These are phyloP conservation scores for Orcinus orca DNA, from an alignment of 2,113 vertebrate genomes.

Conservation along the genomic window DNA sequence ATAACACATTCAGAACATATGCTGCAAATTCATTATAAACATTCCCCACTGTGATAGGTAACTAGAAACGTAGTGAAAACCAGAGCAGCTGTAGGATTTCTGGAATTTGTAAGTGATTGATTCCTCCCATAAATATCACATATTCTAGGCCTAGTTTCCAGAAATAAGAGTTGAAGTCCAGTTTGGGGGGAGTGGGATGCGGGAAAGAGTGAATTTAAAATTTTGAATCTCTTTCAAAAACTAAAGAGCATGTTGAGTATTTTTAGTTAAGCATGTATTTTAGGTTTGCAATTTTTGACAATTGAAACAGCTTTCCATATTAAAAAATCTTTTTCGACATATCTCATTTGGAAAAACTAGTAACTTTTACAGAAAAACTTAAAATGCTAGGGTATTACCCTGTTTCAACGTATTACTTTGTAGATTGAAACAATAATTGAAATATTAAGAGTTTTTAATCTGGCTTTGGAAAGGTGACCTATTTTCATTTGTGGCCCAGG, in stretches of 20 bases:
- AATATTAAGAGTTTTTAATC: background rate
- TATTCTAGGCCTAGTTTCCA: background rate
- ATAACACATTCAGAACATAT: background rate
- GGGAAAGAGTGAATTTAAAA: background rate
- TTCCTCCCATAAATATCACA: background rate
- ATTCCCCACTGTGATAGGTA: background rate
- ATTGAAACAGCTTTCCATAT: background rate
- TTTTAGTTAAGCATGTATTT: background rate
- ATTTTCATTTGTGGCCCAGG: rapidly evolving
- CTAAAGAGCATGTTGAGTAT: background rate
- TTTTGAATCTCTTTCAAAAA: background rate
- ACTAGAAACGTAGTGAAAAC: background rate
- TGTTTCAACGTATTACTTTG: background rate
- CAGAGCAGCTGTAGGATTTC: background rate
- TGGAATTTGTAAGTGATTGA: background rate
- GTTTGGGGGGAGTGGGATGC: rapidly evolving
- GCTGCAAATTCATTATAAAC: background rate
- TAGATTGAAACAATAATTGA: background rate
- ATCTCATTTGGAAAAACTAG: background rate
- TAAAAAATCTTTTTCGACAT: background rate
- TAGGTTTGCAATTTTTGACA: background rate
- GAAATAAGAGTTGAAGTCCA: background rate
- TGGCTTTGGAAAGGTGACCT: background rate
- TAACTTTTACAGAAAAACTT: background rate
- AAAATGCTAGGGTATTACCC: background rate